Conservation (phyloP, 2,113 vertebrate genomes). For the Penelope pileata region DNA sequence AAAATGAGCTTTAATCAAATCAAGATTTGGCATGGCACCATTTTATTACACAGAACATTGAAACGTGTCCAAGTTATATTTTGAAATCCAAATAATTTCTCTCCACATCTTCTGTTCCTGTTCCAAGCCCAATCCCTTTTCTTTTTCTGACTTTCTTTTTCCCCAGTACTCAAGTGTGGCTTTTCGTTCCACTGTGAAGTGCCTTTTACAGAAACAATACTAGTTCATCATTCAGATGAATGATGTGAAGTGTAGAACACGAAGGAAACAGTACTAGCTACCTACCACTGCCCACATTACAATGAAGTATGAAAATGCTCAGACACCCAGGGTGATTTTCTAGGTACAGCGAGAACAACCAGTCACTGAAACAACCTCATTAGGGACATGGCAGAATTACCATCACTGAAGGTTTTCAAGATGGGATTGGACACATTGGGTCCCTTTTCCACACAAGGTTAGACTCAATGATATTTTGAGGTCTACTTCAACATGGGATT, state of each 20-base stretch:
- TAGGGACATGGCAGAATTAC: not conserved
- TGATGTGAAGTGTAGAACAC: not conserved
- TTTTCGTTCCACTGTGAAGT: not conserved
- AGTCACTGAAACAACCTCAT: not conserved
- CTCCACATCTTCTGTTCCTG: not conserved
- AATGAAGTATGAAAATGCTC: not conserved
- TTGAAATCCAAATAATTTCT: not conserved
- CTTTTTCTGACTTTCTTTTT: not conserved
- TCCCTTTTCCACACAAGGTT: not conserved
- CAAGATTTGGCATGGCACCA: not conserved
- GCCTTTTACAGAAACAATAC: not conserved
- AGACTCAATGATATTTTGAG: not conserved
- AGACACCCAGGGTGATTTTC: not conserved
- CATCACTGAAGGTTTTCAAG: not conserved
- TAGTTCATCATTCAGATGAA: not conserved
- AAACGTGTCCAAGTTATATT: not conserved
- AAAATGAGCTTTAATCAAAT: conserved; percentile 23
- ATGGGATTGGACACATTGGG: not conserved
- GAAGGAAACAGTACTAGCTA: not conserved
- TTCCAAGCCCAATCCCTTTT: not conserved
- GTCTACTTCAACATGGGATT: not conserved
- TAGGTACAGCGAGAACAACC: not conserved
- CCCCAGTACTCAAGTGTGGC: not conserved
- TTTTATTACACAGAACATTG: not conserved
- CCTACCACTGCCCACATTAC: not conserved